These are phyloP conservation scores for Diarsia dahlii DNA, from an alignment of 2,888 invertebrate genomes.

Conservation along the genomic window DNA sequence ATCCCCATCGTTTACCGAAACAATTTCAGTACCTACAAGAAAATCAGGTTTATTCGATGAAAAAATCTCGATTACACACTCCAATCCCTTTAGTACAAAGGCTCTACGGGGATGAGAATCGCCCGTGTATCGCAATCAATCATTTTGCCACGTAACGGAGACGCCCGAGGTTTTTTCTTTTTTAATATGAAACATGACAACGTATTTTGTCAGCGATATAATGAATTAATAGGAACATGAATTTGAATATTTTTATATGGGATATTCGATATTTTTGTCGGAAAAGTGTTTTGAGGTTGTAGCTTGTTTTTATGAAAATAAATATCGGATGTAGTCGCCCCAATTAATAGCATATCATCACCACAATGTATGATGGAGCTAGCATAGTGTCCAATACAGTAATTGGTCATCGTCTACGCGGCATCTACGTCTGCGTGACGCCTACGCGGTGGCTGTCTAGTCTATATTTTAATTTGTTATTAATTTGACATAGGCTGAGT, in stretches of 20 bases:
- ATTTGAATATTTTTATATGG: conserved; percentile 53
- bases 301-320: background rate
- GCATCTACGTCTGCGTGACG: too few species aligned
- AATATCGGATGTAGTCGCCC: background rate
- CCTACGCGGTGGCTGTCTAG: background rate
- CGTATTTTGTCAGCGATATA: conserved; percentile 63
- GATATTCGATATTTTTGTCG: conserved; percentile 26
- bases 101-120: conserved; percentile 28
- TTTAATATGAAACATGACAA: conserved; percentile 77
- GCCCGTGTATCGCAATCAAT: conserved; percentile 71
- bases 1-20: conserved; percentile 1
- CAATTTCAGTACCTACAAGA: conserved; percentile 8
- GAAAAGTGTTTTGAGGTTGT: background rate
- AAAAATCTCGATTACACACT: conserved; percentile 46
- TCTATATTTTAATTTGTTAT: conserved; percentile 32
- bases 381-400: background rate
- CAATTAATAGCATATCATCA: background rate
- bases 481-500: conserved; percentile 47
- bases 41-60: conserved; percentile 14
- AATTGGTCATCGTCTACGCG: background rate
- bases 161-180: conserved; percentile 66
- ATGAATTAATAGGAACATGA: conserved; percentile 62
- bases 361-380: background rate
- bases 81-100: conserved; percentile 41
- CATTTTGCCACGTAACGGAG: conserved; percentile 71